Percentiles rank a stretch among this genome's conserved stretches.
These are phyloP conservation scores for Sabatieria punctata DNA, from an alignment of 2,888 invertebrate genomes.

Conservation along the genomic window DNA sequence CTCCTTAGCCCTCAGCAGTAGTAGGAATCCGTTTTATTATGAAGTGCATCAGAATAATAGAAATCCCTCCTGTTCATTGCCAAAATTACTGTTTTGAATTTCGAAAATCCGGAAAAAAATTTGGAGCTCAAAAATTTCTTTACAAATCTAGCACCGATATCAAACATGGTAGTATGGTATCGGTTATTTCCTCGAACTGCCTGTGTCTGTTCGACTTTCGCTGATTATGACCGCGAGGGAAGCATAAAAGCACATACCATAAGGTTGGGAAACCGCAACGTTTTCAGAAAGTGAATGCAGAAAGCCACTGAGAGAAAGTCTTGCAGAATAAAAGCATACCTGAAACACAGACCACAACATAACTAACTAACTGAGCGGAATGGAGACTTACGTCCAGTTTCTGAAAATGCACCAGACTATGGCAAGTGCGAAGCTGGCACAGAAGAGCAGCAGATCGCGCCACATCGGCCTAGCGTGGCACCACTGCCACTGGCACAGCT, in stretches of 20 bases:
- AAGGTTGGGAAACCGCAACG: slow-evolving; percentile 38
- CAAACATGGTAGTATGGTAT: too few species aligned
- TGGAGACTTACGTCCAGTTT: slow-evolving; percentile 6
- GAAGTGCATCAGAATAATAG: too few species aligned
- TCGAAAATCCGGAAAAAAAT: neutral
- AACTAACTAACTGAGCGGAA: too few species aligned
- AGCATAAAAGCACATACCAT: slow-evolving; percentile 26
- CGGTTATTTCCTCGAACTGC: too few species aligned
- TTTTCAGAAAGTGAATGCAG: slow-evolving; percentile 39
- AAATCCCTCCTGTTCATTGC: too few species aligned
- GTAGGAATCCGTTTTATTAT: too few species aligned
- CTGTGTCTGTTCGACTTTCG: too few species aligned
- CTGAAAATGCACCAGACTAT: slow-evolving; percentile 18
- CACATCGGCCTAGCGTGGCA: slow-evolving; percentile 5
- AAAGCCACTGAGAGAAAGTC: slow-evolving; percentile 34
- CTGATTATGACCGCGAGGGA: too few species aligned
- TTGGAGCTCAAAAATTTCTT: too few species aligned
- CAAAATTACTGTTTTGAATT: too few species aligned
- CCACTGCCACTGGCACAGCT: neutral
- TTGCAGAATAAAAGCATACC: slow-evolving; percentile 34
- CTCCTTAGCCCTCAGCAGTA: too few species aligned
- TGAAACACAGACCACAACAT: slow-evolving; percentile 4
- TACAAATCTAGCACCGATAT: too few species aligned
- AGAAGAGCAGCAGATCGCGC: slow-evolving; percentile 9
- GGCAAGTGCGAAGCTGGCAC: slow-evolving; percentile 12